Conservation (phyloP, 2,113 vertebrate genomes). For the Ochotona curzoniae region DNA sequence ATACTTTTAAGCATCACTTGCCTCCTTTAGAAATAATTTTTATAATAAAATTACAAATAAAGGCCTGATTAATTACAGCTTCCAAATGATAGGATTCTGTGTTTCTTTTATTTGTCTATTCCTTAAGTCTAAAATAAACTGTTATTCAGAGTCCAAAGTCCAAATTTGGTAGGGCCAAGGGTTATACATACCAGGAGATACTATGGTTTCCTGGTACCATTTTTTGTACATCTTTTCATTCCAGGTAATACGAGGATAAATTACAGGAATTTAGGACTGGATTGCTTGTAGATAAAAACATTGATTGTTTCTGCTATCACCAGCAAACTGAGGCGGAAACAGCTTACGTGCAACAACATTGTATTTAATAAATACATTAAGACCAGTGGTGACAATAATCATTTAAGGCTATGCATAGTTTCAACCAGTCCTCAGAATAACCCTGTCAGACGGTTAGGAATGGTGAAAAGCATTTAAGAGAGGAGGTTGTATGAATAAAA, state of each 20-base stretch:
- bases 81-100: constrained; percentile 19
- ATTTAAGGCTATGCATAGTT: neutral
- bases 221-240: constrained; percentile 43
- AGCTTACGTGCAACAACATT: constrained; percentile 18
- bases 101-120: constrained; percentile 55
- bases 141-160: constrained; percentile 22
- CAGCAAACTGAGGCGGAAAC: constrained; percentile 43
- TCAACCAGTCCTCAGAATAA: constrained; percentile 11
- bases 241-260: neutral
- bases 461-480: no score
- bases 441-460: neutral
- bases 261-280: constrained; percentile 32
- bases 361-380: constrained; percentile 25
- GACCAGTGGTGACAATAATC: neutral
- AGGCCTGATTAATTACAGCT: constrained; percentile 7
- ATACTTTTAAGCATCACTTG: constrained; percentile 39
- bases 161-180: constrained; percentile 9
- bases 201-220: neutral
- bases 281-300: constrained; percentile 16
- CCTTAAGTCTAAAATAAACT: constrained; percentile 56
- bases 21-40: constrained; percentile 55
- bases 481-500: no score
- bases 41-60: constrained; percentile 67
- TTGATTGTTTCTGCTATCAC: constrained; percentile 32
- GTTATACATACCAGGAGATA: neutral